Percentiles rank a stretch among this genome's conserved stretches.
phyloP scores from a whole-genome alignment of 30 jellyfish, hydroid and myxozoan species.

The Clytia hemisphaerica region DNA sequence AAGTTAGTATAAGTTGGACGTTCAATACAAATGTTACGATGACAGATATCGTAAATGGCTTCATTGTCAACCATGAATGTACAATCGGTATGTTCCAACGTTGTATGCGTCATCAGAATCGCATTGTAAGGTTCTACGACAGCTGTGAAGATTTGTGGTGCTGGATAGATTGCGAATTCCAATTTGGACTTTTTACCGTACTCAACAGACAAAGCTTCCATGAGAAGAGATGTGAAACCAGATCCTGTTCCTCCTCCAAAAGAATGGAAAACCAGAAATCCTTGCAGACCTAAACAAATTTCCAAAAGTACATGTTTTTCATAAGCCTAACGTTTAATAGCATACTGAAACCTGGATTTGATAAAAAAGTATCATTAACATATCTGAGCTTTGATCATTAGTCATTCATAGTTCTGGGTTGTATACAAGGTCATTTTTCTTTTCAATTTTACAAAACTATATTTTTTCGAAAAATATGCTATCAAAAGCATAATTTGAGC shows the following conservation, averaged over 20 bases:
- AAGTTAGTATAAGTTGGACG: slow-evolving; percentile 31
- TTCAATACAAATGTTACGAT: slow-evolving; percentile 14
- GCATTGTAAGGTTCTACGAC: slow-evolving; percentile 42
- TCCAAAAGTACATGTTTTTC: no score
- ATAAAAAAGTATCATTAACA: no score
- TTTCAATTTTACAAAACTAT: no score
- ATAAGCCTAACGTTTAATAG: no score
- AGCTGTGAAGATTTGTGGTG: slow-evolving; percentile 42
- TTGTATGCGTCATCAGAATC: slow-evolving; percentile 15
- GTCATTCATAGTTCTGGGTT: no score
- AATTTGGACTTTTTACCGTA: slow-evolving; percentile 35
- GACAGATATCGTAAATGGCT: slow-evolving; percentile 27
- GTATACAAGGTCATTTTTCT: no score
- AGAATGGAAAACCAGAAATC: slow-evolving; percentile 23
- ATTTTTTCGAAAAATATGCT: no score
- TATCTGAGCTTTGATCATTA: no score
- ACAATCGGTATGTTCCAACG: slow-evolving; percentile 30
- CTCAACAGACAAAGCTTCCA: slow-evolving; percentile 40
- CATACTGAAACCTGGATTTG: no score
- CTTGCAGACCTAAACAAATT: slow-evolving; percentile 28
- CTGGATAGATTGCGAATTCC: slow-evolving; percentile 35
- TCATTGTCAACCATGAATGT: slow-evolving; percentile 26
- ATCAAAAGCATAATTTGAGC: no score
- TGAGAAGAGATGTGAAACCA: slow-evolving; percentile 38
- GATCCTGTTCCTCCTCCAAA: slow-evolving; percentile 43